phyloP scores from a whole-genome alignment of 2,797 vertebrate species.

The Clarias pachynema region DNA sequence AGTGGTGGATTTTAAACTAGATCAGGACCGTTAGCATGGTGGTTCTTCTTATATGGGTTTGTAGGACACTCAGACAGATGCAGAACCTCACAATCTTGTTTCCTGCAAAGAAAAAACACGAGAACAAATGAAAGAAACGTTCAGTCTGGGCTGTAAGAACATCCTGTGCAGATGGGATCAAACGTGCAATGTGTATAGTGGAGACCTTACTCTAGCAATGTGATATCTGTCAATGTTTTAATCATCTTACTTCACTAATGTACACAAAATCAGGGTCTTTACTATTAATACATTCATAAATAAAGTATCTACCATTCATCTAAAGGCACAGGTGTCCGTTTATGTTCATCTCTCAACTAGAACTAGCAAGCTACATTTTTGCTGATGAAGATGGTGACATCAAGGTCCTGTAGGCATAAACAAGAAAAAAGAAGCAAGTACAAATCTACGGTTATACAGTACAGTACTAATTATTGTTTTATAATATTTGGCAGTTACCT shows the following conservation, averaged over 20 bases:
- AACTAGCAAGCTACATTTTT: background rate
- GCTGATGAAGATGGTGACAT: background rate
- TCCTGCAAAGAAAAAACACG: background rate
- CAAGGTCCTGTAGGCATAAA: background rate
- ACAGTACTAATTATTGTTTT: too few relatives aligned
- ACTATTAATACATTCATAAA: background rate
- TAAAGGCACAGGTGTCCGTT: background rate
- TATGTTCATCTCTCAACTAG: background rate
- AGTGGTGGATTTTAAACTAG: background rate
- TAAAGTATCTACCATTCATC: background rate
- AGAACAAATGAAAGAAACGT: background rate
- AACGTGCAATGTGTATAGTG: background rate
- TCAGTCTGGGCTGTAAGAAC: background rate
- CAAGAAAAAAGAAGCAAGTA: background rate
- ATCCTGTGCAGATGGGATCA: constrained; percentile 16
- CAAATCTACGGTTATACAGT: background rate
- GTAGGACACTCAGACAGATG: constrained; percentile 31
- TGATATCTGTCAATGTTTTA: background rate
- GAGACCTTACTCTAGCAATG: background rate
- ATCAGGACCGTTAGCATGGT: background rate
- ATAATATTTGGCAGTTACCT: too few relatives aligned
- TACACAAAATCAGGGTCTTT: background rate
- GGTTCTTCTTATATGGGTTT: constrained; percentile 31
- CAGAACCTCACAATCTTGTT: background rate
- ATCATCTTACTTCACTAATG: background rate